Conservation (phyloP, 2,113 vertebrate species). For the Aplodontia rufa region DNA sequence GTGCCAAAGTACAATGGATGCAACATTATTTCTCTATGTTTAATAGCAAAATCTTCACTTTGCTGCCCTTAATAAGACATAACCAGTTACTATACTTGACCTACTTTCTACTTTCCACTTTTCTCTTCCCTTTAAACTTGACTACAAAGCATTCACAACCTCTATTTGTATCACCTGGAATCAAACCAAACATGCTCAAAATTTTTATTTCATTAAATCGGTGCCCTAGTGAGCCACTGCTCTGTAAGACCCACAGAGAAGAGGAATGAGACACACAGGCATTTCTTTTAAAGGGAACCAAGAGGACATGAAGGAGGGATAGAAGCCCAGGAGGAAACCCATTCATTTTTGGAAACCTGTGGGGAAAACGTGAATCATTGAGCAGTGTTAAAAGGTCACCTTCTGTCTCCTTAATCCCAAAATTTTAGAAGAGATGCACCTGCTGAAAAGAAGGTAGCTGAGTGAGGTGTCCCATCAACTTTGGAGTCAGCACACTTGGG, state of each 20-base stretch:
- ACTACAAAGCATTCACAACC: conserved; percentile 69
- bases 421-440: conserved; percentile 21
- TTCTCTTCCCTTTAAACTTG: conserved; percentile 57
- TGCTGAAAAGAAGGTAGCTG: neutral
- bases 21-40: conserved; percentile 22
- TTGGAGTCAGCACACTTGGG: neutral
- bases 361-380: neutral
- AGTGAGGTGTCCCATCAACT: neutral
- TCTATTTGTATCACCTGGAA: conserved; percentile 65
- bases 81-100: conserved; percentile 39
- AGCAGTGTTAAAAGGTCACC: conserved; percentile 44
- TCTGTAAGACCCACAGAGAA: neutral
- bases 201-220: conserved; percentile 66
- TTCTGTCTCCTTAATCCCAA: neutral
- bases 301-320: conserved; percentile 35
- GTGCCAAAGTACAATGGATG: neutral
- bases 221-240: conserved; percentile 58
- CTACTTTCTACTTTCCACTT: conserved; percentile 59
- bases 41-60: neutral
- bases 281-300: conserved; percentile 26
- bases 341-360: conserved; percentile 43
- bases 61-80: conserved; percentile 5
- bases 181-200: conserved; percentile 67
- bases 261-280: neutral
- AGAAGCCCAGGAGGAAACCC: conserved; percentile 41